Base-by-base conservation (phyloP, 2,888 invertebrate species). In the Mesoligia furuncula region DNA sequence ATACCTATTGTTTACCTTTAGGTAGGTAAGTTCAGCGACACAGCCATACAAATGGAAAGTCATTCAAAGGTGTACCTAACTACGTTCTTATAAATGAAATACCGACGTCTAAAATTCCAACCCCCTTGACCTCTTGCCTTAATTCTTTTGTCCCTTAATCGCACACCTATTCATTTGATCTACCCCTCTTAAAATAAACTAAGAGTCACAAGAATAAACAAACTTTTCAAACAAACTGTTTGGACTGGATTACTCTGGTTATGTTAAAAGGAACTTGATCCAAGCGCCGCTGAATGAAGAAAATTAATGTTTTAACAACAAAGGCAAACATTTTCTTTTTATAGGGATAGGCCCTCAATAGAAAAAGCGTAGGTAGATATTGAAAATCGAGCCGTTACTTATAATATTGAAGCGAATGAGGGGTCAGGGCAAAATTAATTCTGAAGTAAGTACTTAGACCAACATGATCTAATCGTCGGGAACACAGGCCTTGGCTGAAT, bases 131-230 rank as follows among this genome's bases (percentile, higher is more conserved):
- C 87, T 90, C 85, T 87, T 86, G 85, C 79, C 87, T 84, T 89
- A 88, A 89, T 86, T 88, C 88, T 90, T 90, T 90, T 89, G 90
- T 88, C 81, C 83, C 80, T 73, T 88, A 90, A 90, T 90, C 90
- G 88, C 88, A 87, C 87, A 89, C 88, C 90, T 90, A 91, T 91
- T 91, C 90, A 90, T 91, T 91, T 90, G 78, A 87, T 85, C 81
- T 85, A 69, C 74, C 85, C 83, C 79, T 82, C 77, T 79, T 80
- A 51, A 83, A 80, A 86, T 78, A 80, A 81, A 80, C 81, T 75
- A 74, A 67, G 85, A 89, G 85, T 87, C 87, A 85, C 86, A 89
- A 90, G 85, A 87, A 90, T 88, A 89, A 89, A 89, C 88, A 88
- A 90, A 90, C 85, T 90, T 89, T 80, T 84, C 83, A 89, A 90